Percentiles rank a stretch among this genome's conserved stretches.
These are phyloP conservation scores for Harpalus rubripes DNA, from an alignment of 2,888 invertebrate species.

Conservation along the genomic window DNA sequence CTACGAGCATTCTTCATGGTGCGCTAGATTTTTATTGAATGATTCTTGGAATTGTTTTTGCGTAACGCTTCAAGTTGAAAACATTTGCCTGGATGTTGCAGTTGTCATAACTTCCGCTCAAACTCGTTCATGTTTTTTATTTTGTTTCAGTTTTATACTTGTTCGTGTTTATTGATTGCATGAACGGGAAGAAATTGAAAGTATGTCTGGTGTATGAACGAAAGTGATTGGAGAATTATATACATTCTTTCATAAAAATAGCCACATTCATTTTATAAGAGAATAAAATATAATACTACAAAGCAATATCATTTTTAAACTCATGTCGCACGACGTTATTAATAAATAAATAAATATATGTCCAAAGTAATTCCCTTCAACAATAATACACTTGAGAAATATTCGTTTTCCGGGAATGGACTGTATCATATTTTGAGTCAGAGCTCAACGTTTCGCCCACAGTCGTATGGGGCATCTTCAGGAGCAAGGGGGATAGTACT, in stretches of 20 bases:
- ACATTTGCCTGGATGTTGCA: conserved; percentile 45
- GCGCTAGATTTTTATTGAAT: conserved; percentile 17
- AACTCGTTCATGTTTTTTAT: conserved; percentile 43
- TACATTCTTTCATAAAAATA: conserved; percentile 16
- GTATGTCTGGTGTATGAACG: not conserved
- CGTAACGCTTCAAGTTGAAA: conserved; percentile 19
- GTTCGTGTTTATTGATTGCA: conserved; percentile 9
- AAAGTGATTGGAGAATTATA: conserved; percentile 8
- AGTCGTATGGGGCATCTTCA: too few relatives aligned
- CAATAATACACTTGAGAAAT: too few relatives aligned
- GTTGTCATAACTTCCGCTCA: conserved; percentile 42
- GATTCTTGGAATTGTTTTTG: conserved; percentile 43
- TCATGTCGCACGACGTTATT: too few relatives aligned
- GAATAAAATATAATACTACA: not conserved
- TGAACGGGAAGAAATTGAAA: not conserved
- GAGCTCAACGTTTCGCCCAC: too few relatives aligned
- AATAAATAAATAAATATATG: too few relatives aligned
- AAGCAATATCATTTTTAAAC: not conserved
- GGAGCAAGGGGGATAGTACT: too few relatives aligned
- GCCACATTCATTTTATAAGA: not conserved
- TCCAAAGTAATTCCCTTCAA: too few relatives aligned
- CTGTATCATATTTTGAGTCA: too few relatives aligned
- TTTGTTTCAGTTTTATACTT: conserved; percentile 16
- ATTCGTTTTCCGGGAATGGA: too few relatives aligned
- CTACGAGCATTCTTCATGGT: conserved; percentile 8